These are phyloP conservation scores for Etia nguti DNA, from an alignment of 2,113 vertebrate species.

Conservation along the genomic window DNA sequence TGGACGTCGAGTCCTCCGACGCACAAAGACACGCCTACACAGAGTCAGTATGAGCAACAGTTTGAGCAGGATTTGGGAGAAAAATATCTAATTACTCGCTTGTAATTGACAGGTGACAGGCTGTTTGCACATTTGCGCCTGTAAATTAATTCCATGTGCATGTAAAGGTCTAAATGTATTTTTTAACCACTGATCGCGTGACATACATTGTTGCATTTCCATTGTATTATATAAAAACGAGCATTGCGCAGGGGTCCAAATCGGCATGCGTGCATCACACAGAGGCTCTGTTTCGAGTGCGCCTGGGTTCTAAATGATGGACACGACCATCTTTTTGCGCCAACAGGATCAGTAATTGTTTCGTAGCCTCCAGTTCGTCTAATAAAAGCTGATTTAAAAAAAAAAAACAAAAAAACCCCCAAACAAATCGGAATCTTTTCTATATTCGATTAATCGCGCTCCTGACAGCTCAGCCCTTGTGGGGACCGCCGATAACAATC, in stretches of 20 bases:
- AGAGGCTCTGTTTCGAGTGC: background rate
- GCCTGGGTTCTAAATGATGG: background rate
- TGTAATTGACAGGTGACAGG: background rate
- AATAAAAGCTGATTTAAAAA: background rate
- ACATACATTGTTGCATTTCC: background rate
- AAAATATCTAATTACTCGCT: background rate
- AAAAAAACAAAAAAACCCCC: too few species aligned
- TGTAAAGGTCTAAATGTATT: background rate
- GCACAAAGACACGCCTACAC: conserved; percentile 25
- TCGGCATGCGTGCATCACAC: background rate
- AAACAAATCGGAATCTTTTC: too few species aligned
- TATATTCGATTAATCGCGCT: background rate
- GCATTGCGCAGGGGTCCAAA: background rate
- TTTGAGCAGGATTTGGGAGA: background rate
- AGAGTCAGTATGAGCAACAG: conserved; percentile 10
- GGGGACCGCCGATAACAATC: background rate
- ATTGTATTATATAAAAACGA: background rate
- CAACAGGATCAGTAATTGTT: background rate
- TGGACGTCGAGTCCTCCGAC: background rate
- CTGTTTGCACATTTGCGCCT: background rate
- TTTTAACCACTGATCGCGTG: background rate
- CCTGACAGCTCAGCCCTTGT: background rate
- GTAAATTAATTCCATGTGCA: background rate
- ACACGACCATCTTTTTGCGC: conserved; percentile 4
- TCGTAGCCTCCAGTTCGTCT: background rate